These are phyloP conservation scores for Hanleya hanleyi DNA, from an alignment of 2,888 invertebrate species.

Conservation along the genomic window DNA sequence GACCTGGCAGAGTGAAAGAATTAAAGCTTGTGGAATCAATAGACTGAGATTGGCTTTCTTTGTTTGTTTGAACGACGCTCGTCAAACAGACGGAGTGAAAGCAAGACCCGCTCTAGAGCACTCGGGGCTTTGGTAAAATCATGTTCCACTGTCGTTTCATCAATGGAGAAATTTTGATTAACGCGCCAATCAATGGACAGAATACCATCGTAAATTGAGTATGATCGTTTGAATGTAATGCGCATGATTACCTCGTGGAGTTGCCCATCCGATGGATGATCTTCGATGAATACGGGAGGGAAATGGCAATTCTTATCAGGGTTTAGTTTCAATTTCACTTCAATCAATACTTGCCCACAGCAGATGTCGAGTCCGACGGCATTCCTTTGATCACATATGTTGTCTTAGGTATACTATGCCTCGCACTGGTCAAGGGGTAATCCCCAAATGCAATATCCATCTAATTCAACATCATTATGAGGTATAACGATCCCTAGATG, in stretches of 20 bases:
- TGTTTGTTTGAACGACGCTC: constrained; percentile 6
- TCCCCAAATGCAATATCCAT: too few relatives aligned
- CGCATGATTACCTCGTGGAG: not conserved
- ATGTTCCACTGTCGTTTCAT: not conserved
- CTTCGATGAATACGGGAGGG: not conserved
- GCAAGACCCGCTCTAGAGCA: not conserved
- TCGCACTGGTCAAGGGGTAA: too few relatives aligned
- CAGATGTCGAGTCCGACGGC: too few relatives aligned
- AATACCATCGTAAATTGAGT: not conserved
- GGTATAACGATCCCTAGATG: too few relatives aligned
- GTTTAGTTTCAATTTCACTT: too few relatives aligned
- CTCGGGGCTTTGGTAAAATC: not conserved
- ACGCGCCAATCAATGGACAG: not conserved
- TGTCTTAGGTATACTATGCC: too few relatives aligned
- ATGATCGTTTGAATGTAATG: not conserved
- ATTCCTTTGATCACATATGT: too few relatives aligned
- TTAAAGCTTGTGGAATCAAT: not conserved
- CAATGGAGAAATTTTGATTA: constrained; percentile 7
- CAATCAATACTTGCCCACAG: too few relatives aligned
- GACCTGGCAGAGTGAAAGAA: not conserved
- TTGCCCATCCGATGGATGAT: not conserved
- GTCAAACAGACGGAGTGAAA: not conserved
- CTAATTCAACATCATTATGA: too few relatives aligned
- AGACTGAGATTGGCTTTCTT: constrained; percentile 5
- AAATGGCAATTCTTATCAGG: too few relatives aligned